phyloP scores from a whole-genome alignment of 1,140 invertebrate species.

The Atta colombica region DNA sequence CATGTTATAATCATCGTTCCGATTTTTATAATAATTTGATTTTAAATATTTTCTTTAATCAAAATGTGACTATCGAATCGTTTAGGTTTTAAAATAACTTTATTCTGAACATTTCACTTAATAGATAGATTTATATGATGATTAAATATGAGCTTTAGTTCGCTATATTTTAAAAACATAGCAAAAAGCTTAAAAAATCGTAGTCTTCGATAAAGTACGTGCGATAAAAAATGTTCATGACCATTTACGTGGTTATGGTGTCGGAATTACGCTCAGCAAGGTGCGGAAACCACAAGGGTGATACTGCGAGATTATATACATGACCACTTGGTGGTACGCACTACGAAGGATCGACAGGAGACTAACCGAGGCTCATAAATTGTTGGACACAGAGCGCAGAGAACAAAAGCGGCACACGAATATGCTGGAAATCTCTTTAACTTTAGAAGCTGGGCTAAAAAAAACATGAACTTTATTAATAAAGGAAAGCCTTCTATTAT shows the following conservation, averaged over 20 bases:
- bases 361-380: constrained; percentile 46
- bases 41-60: neutral
- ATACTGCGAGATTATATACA: constrained; percentile 47
- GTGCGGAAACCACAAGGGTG: constrained; percentile 26
- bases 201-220: neutral
- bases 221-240: neutral
- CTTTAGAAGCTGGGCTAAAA: neutral
- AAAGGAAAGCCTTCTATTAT: too few relatives aligned
- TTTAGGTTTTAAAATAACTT: neutral
- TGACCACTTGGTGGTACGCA: constrained; percentile 23
- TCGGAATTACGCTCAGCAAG: constrained; percentile 43
- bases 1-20: too few relatives aligned
- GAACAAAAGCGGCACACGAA: neutral
- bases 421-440: neutral
- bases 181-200: neutral
- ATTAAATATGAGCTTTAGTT: neutral
- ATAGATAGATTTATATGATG: neutral
- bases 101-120: neutral
- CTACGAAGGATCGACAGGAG: constrained; percentile 17
- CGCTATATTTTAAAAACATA: neutral
- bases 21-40: too few relatives aligned
- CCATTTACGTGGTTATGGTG: neutral
- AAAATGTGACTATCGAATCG: neutral
- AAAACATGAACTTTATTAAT: neutral
- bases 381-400: constrained; percentile 5